Evolutionary conservation across 2,888 invertebrate genomes (phyloP).

Genomic region (Digitonthophagus gazella): DNA sequence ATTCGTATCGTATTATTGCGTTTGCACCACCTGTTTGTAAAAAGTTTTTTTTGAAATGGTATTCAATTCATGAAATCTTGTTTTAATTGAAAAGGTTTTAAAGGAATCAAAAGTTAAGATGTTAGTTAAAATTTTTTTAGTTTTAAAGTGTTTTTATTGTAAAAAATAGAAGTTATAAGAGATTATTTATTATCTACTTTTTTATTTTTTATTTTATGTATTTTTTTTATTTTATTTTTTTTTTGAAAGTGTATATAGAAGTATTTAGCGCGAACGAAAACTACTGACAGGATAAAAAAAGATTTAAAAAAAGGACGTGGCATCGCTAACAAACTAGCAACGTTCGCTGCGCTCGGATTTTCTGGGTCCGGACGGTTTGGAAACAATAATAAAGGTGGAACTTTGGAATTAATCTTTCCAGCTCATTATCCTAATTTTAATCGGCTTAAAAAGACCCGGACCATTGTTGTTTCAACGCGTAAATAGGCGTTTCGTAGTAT

Average conservation of each 20-base stretch:
- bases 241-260: neutral
- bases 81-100: too few species aligned
- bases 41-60: too few species aligned
- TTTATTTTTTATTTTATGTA: too few species aligned
- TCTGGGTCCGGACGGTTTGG: neutral
- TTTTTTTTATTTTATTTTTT: too few species aligned
- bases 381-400: slow-evolving; percentile 14
- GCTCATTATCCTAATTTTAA: slow-evolving; percentile 25
- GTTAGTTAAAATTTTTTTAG: too few species aligned
- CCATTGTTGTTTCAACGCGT: neutral
- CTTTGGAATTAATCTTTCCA: slow-evolving; percentile 10
- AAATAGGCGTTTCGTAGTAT: neutral
- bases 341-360: neutral
- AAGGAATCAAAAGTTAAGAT: too few species aligned
- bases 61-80: too few species aligned
- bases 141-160: too few species aligned
- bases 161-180: too few species aligned
- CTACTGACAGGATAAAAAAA: neutral
- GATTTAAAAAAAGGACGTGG: neutral
- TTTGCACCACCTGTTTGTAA: neutral
- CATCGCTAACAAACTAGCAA: neutral
- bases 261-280: neutral
- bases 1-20: slow-evolving; percentile 16
- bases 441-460: slow-evolving; percentile 17
- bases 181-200: neutral